These are phyloP conservation scores for Dolichopus griseipennis DNA, from an alignment of 2,888 invertebrate species.

Conservation along the genomic window DNA sequence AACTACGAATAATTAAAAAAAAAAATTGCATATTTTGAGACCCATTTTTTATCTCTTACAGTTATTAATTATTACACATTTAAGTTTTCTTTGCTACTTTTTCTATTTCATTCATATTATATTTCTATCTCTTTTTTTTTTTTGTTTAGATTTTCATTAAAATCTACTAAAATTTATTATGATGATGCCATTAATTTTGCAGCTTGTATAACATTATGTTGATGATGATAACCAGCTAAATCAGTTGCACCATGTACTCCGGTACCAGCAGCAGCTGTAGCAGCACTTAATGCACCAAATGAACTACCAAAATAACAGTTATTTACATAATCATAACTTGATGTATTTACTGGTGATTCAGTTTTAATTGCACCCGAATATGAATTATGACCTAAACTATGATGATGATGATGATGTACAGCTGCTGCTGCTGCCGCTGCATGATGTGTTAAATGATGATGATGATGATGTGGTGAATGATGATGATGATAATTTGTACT, in stretches of 20 bases:
- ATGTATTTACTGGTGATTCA: constrained; percentile 33
- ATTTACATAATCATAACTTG: constrained; percentile 43
- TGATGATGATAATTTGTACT: constrained; percentile 30
- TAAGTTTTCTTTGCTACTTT: too few relatives aligned
- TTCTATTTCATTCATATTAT: too few relatives aligned
- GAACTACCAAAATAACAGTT: constrained; percentile 43
- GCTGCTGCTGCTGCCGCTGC: constrained; percentile 16
- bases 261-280: constrained; percentile 28
- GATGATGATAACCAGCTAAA: constrained; percentile 68
- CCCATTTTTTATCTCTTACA: too few relatives aligned
- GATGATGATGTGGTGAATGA: constrained; percentile 28
- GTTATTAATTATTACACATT: too few relatives aligned
- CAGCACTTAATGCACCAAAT: constrained; percentile 36
- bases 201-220: constrained; percentile 75
- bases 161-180: constrained; percentile 40
- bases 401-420: constrained; percentile 20
- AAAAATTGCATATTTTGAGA: too few relatives aligned
- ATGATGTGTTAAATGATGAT: constrained; percentile 31
- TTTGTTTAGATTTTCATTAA: too few relatives aligned
- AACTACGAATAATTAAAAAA: too few relatives aligned
- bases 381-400: constrained; percentile 22
- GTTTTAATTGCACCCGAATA: constrained; percentile 34
- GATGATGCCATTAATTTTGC: constrained; percentile 78
- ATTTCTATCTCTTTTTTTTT: too few relatives aligned
- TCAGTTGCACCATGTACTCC: constrained; percentile 46